Evolutionary conservation across 2,113 vertebrate species (phyloP).

Genomic region (Ifrita kowaldi): DNA sequence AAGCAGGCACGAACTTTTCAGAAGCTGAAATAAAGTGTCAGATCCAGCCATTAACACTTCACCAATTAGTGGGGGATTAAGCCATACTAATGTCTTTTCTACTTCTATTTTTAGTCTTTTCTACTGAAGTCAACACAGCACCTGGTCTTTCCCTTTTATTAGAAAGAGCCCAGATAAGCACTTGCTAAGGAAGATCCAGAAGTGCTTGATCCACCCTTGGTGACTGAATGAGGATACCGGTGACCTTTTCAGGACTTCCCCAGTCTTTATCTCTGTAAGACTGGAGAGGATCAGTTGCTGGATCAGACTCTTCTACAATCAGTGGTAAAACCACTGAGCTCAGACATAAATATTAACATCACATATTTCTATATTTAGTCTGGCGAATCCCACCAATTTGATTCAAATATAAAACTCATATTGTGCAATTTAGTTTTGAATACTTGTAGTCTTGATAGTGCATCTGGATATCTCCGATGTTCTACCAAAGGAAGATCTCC

Average conservation of each 20-base stretch:
- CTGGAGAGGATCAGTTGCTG: not conserved
- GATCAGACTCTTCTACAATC: not conserved
- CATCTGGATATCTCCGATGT: not conserved
- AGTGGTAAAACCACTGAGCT: not conserved
- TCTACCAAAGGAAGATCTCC: not conserved
- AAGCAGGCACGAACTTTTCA: not conserved
- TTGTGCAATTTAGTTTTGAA: not conserved
- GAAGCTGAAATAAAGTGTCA: not conserved
- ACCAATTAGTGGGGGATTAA: not conserved
- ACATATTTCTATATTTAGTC: not conserved
- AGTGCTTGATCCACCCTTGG: not conserved
- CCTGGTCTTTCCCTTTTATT: not conserved
- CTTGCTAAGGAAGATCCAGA: not conserved
- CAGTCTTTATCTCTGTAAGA: not conserved
- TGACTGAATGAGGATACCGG: not conserved
- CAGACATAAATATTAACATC: not conserved
- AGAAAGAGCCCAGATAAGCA: not conserved
- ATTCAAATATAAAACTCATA: not conserved
- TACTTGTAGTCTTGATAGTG: not conserved
- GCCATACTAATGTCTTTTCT: not conserved
- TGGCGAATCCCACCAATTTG: not conserved
- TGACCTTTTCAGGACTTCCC: not conserved
- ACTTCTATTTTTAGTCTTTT: not conserved
- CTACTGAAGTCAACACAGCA: not conserved
- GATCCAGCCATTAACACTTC: not conserved